Base-by-base conservation (phyloP, 2,113 vertebrate species). In the Pampusana beccarii region DNA sequence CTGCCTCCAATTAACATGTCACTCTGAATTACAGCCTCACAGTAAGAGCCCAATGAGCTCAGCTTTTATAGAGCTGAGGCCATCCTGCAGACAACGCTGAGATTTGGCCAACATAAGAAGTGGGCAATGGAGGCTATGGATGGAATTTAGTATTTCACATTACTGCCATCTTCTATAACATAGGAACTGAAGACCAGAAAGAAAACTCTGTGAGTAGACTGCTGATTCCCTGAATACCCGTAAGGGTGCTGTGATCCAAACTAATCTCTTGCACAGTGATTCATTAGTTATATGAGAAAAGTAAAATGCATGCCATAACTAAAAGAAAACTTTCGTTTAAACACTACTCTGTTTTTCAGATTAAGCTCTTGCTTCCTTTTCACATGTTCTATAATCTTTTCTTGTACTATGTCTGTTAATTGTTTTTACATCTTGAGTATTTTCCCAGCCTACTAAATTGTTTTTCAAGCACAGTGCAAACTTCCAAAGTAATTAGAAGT, bases 131-230 rank as follows among this genome's bases (percentile, higher is more conserved):
- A 95, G 65, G 42, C 42, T 69, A 82, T 92, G 64, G 38, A 71
- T 40, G 40, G 71, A 72, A 85, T 86, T 90, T 72, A 89, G n/a
- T 61, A 88, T 67, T 97, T 62, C 77, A 56, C 42, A 44, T 97
- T 91, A 51, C 33, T 84, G 78, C 8, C 23, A 70, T 33, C 56
- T 96, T 62, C 79, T 81, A 50, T 83, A 69, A 87, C 29, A 91
- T 3, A 58, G 73, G 51, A 95, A 77, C 72, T 58, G 81, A 96
- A 91, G 65, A 53, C 19, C 36, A 73, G 53, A 87, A 88, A 36
- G 23, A 71, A 75, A 85, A 38, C 36, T 42, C 26, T 50, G 26
- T 58, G 65, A 77, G 28, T 80, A 58, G 69, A 86, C 51, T 82
- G 50, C 23, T 61, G 65, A 92, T 85, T 95, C 87, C 75, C 78